Conservation (phyloP, 2,797 vertebrate genomes). For the Chromis chromis region DNA sequence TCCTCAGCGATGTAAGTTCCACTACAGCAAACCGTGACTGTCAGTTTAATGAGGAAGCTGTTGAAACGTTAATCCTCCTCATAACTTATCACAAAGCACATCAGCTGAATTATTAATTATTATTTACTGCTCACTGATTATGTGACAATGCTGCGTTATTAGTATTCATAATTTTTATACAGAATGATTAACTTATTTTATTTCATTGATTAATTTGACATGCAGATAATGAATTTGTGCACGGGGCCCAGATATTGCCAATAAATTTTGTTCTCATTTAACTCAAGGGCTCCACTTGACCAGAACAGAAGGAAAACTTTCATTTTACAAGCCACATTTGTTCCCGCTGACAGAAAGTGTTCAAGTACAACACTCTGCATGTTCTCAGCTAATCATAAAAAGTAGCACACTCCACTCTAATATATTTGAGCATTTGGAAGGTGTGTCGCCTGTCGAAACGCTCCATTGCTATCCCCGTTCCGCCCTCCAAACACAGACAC, state of each 20-base stretch:
- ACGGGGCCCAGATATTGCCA: background rate
- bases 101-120: background rate
- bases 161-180: constrained; percentile 17
- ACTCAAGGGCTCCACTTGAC: constrained; percentile 48
- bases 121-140: constrained; percentile 39
- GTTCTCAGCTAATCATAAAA: constrained; percentile 61
- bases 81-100: constrained; percentile 26
- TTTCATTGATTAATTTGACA: constrained; percentile 38
- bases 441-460: constrained; percentile 66
- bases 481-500: constrained; percentile 73
- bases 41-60: constrained; percentile 23
- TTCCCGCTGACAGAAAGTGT: constrained; percentile 60
- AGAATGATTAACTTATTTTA: constrained; percentile 14
- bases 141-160: constrained; percentile 26
- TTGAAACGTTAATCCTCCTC: constrained; percentile 38
- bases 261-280: constrained; percentile 46
- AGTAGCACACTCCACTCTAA: constrained; percentile 52
- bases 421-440: constrained; percentile 53
- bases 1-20: constrained; percentile 92
- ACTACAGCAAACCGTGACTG: constrained; percentile 10
- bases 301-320: constrained; percentile 60
- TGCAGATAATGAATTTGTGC: constrained; percentile 38
- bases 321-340: constrained; percentile 60
- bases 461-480: constrained; percentile 66
- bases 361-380: constrained; percentile 39